Evolutionary conservation across 2,797 vertebrate genomes (phyloP).

Genomic region (Pseudomugil tenellus): DNA sequence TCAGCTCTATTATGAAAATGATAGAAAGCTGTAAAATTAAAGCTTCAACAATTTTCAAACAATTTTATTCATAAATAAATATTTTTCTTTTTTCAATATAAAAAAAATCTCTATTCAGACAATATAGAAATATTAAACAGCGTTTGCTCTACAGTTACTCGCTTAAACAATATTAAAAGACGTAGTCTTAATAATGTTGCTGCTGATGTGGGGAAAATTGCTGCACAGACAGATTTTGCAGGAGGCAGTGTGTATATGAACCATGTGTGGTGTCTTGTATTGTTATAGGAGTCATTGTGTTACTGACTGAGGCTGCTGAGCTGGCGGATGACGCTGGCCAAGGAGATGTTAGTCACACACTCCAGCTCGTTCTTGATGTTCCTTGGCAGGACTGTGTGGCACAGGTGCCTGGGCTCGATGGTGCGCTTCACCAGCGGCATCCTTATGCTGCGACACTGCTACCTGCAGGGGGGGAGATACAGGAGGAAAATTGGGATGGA

Average conservation of each 20-base stretch:
- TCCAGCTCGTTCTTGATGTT: constrained; percentile 97
- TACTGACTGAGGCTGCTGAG: constrained; percentile 98
- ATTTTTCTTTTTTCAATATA: not conserved
- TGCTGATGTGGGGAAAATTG: not conserved
- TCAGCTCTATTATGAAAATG: not conserved
- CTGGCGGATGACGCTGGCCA: constrained; percentile 98
- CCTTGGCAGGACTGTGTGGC: constrained; percentile 94
- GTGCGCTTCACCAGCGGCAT: constrained; percentile 99
- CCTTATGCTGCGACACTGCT: constrained; percentile 76
- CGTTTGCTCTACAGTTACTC: not conserved
- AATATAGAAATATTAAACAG: not conserved
- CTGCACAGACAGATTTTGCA: not conserved
- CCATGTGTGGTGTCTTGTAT: not conserved
- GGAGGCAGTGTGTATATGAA: not conserved
- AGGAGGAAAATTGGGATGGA: no score
- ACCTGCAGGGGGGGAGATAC: constrained; percentile 64
- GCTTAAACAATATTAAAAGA: not conserved
- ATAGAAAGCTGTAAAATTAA: not conserved
- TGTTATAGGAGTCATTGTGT: constrained; percentile 4
- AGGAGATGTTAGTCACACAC: constrained; percentile 98
- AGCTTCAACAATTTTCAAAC: not conserved
- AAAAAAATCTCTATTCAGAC: not conserved
- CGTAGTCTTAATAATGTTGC: not conserved
- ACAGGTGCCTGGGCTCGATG: constrained; percentile 97
- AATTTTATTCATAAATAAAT: not conserved